Evolutionary conservation across 2,888 invertebrate genomes (phyloP).

Genomic region (Matsumyia berberina): DNA sequence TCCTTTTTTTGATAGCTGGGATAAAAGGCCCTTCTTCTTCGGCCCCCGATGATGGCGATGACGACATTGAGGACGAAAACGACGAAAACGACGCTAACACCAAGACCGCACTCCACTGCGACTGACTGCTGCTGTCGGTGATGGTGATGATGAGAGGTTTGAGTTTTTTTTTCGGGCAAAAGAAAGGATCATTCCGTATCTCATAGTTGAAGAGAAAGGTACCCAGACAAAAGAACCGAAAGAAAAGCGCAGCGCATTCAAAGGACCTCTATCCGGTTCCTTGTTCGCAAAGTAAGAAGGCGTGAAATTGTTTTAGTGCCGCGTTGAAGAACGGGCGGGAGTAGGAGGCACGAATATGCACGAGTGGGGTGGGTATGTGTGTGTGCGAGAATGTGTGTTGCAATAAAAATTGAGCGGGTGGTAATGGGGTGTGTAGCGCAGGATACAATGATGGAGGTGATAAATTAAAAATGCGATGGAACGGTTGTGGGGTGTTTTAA

Average conservation of each 20-base stretch:
- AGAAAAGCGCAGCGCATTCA: slow-evolving; percentile 57
- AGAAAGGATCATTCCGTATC: slow-evolving; percentile 55
- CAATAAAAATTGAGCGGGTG: slow-evolving; percentile 31
- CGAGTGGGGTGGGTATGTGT: neutral
- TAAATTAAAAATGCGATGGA: slow-evolving; percentile 65
- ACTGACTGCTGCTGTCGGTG: slow-evolving; percentile 20
- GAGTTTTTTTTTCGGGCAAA: slow-evolving; percentile 34
- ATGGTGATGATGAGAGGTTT: slow-evolving; percentile 35
- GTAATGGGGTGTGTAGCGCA: neutral
- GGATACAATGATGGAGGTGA: slow-evolving; percentile 48
- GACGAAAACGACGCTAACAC: slow-evolving; percentile 30
- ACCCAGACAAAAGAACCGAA: slow-evolving; percentile 28
- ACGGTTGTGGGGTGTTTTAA: slow-evolving; percentile 53
- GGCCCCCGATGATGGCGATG: slow-evolving; percentile 35
- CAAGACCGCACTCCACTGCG: slow-evolving; percentile 6
- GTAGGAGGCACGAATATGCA: neutral
- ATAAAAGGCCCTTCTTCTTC: slow-evolving; percentile 52
- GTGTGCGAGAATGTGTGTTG: slow-evolving; percentile 12
- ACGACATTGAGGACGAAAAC: slow-evolving; percentile 42
- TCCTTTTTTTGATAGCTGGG: slow-evolving; percentile 54
- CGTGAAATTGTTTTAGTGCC: slow-evolving; percentile 73
- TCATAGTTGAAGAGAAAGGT: slow-evolving; percentile 25
- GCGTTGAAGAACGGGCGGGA: slow-evolving; percentile 42
- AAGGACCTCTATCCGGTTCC: slow-evolving; percentile 27
- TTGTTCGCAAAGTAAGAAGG: slow-evolving; percentile 57